Evolutionary conservation across 1,140 invertebrate genomes (phyloP), one percentile per base, ranked within the genome.

Genomic region (Drosophila kohkoa): DNA sequence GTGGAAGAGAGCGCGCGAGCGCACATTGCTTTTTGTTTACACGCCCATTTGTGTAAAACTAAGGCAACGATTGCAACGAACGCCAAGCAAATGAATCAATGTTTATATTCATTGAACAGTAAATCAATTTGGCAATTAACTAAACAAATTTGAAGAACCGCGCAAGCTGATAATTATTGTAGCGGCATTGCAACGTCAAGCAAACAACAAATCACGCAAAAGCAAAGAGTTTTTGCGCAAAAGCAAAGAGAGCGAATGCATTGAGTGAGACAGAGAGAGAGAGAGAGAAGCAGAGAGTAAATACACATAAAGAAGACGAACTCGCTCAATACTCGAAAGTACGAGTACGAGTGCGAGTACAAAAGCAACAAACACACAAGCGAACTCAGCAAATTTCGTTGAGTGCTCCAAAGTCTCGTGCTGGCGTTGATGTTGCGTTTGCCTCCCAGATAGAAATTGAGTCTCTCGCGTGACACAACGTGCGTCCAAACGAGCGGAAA

Each of bases 381-480:
- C 35, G 43, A 11, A 15, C 30, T 59, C 52, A 66, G 54, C 63
- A 59, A 60, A 74, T 20, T 62, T 38, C 41, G 38, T 41, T 55
- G 41, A 45, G 57, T 64, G 72, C 71, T 70, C 65, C 73, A 65
- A 77, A 82, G 69, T 80, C 69, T 66, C 77, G 60, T 82, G 66
- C 72, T 75, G 68, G 51, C 55, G 54, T 46, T 75, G 57, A 65
- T 46, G 54, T 46, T 75, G 57, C 62, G 68, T 65, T 65, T 70
- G 75, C 72, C 58, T 59, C 43, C 62, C 77, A 81, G 81, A 89
- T 82, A 77, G 77, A 89, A 80, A 89, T 89, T 91, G 81, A 72
- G 70, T 91, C 75, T 91, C 83, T 85, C 55, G 75, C 69, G 83
- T 79, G 89, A 76, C 73, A 89, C 81, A 91, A 91, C 88, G 87